A percentile compares a stretch with the other conserved stretches of the same genome.
phyloP scores from a whole-genome alignment of 2,113 vertebrate genomes.

The Phalacrocorax carbo region DNA sequence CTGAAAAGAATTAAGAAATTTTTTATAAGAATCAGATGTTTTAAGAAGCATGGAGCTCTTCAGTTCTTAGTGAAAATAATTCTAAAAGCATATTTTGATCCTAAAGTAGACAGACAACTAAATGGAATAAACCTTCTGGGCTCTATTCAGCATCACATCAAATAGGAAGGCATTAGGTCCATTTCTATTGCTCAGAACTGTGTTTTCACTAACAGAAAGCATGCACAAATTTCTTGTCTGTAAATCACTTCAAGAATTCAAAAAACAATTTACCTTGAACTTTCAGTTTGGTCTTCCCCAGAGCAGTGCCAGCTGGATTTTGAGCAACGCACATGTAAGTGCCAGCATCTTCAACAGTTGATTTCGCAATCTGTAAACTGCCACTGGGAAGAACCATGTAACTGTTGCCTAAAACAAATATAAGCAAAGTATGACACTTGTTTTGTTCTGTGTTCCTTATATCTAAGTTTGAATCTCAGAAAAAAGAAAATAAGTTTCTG shows the following conservation, averaged over 20 bases:
- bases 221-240: neutral
- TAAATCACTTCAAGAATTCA: neutral
- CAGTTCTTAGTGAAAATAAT: neutral
- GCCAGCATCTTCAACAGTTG: constrained; percentile 83
- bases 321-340: constrained; percentile 95
- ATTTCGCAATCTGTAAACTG: constrained; percentile 85
- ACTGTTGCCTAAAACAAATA: constrained; percentile 72
- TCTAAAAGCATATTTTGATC: neutral
- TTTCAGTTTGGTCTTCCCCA: constrained; percentile 93
- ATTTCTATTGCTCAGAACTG: neutral
- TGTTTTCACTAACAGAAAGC: neutral
- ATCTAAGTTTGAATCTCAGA: neutral
- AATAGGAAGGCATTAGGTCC: neutral
- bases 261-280: constrained; percentile 83
- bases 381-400: constrained; percentile 84
- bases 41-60: neutral
- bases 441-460: neutral
- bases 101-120: neutral
- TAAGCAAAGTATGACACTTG: neutral
- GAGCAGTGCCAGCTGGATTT: constrained; percentile 90
- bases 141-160: neutral
- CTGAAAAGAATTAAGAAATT: constrained; percentile 64
- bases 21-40: neutral
- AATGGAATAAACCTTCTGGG: neutral
- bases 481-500: neutral